Evolutionary conservation across 2,113 vertebrate genomes (phyloP).

Genomic region (human): DNA sequence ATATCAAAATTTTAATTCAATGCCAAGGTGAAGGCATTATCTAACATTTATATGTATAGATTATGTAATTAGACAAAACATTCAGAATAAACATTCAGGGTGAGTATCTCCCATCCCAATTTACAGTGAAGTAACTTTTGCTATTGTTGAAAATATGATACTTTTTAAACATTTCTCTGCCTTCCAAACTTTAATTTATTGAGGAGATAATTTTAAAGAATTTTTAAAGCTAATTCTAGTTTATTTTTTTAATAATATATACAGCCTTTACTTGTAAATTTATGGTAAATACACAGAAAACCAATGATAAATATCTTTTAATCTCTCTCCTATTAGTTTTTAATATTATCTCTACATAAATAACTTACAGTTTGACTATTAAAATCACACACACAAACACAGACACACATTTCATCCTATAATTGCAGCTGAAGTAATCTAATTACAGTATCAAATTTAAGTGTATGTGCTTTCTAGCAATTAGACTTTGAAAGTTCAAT

Average conservation of each 20-base stretch:
- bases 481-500: slow-evolving; percentile 50
- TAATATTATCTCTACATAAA: not conserved
- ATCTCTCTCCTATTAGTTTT: not conserved
- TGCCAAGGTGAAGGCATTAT: not conserved
- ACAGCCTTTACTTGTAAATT: not conserved
- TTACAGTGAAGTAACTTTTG: not conserved
- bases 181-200: not conserved
- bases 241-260: not conserved
- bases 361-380: not conserved
- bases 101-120: not conserved
- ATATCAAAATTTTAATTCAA: not conserved
- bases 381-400: not conserved
- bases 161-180: not conserved
- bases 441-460: slow-evolving; percentile 52
- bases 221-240: not conserved
- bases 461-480: slow-evolving; percentile 34
- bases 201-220: not conserved
- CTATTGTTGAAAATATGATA: not conserved
- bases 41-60: not conserved
- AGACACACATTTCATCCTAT: not conserved
- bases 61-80: not conserved
- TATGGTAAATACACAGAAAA: not conserved
- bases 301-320: not conserved
- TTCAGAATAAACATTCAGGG: not conserved
- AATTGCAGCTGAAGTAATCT: slow-evolving; percentile 32